These are phyloP conservation scores for Campoletis sonorensis DNA, from an alignment of 1,140 invertebrate species.

Conservation along the genomic window DNA sequence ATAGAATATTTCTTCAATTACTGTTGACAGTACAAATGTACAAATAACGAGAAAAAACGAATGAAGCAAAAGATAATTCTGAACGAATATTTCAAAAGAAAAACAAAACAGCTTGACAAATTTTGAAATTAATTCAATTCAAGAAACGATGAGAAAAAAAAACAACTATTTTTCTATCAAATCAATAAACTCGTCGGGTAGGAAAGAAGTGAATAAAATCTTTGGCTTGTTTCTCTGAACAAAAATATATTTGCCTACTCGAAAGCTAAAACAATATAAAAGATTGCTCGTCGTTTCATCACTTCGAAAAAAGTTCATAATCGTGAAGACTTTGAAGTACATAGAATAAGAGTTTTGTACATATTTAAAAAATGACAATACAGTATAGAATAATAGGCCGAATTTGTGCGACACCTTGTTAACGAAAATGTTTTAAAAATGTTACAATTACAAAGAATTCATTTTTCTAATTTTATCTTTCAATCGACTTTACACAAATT, in stretches of 20 bases:
- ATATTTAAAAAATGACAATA: constrained; percentile 12
- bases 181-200: too few species aligned
- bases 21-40: constrained; percentile 31
- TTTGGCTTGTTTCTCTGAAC: too few species aligned
- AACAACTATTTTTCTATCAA: too few species aligned
- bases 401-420: not conserved
- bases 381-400: not conserved
- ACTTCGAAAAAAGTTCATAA: too few species aligned
- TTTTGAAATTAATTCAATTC: not conserved
- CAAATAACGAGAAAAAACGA: not conserved
- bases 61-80: not conserved
- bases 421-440: too few species aligned
- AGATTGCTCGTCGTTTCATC: too few species aligned
- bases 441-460: too few species aligned
- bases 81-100: not conserved
- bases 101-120: not conserved
- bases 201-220: too few species aligned
- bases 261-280: too few species aligned
- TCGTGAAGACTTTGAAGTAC: too few species aligned
- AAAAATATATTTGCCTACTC: too few species aligned
- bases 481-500: not conserved
- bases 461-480: not conserved
- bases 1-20: not conserved
- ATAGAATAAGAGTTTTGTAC: constrained; percentile 22
- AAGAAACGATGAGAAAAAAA: too few species aligned